Conservation (phyloP, 2,113 vertebrate genomes). For the Epinephelus cyanopodus region DNA sequence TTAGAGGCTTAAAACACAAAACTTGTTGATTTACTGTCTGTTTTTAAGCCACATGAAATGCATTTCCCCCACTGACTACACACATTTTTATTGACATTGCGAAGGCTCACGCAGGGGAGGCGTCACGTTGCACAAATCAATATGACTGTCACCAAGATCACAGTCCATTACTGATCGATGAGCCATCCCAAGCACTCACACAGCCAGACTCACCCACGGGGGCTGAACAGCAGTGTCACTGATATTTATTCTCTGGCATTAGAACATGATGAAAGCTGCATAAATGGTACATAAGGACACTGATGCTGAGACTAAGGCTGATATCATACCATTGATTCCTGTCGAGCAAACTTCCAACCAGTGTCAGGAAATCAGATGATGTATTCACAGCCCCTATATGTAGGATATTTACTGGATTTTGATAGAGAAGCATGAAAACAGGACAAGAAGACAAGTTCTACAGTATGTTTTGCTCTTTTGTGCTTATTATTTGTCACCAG, state of each 20-base stretch:
- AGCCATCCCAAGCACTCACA: conserved; percentile 18
- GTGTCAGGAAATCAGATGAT: background rate
- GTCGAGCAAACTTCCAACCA: background rate
- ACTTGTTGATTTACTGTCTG: background rate
- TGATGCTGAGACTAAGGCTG: background rate
- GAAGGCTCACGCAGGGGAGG: background rate
- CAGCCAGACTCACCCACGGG: conserved; percentile 1
- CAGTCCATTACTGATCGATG: conserved; percentile 42
- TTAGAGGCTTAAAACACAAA: background rate
- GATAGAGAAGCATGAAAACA: background rate
- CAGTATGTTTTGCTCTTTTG: background rate
- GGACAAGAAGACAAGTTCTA: background rate
- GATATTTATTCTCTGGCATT: conserved; percentile 9
- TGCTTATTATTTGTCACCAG: background rate
- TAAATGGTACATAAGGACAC: background rate
- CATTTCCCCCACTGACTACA: background rate
- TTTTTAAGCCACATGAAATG: background rate
- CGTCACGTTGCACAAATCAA: conserved; percentile 38
- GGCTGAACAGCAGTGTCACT: conserved; percentile 7
- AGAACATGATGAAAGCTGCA: conserved; percentile 5
- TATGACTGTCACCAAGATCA: conserved; percentile 19
- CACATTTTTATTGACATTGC: background rate
- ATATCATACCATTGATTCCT: conserved; percentile 11
- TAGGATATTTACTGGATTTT: background rate
- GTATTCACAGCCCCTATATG: background rate